A percentile compares a stretch with the other conserved stretches of the same genome.
Conservation (phyloP, 2,797 vertebrate species). For the Macropus fuliginosus region DNA sequence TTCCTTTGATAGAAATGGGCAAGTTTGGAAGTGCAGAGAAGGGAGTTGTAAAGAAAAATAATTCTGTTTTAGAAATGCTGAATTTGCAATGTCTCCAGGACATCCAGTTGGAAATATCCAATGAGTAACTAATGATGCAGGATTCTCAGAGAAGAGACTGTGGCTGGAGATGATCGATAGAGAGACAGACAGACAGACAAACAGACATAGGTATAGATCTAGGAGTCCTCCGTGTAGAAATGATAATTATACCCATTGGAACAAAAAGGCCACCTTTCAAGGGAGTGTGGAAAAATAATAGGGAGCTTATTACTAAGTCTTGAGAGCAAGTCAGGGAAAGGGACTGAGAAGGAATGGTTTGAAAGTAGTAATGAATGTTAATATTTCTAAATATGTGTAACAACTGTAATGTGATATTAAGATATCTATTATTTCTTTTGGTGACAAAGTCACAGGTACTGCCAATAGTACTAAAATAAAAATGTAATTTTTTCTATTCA, state of each 20-base stretch:
- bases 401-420: too few species aligned
- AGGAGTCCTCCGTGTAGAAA: neutral
- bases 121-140: constrained; percentile 40
- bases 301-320: neutral
- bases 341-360: neutral
- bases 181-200: too few species aligned
- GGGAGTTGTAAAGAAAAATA: neutral
- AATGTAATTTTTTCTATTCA: neutral
- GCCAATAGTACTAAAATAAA: neutral
- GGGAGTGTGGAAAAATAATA: neutral
- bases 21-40: neutral
- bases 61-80: constrained; percentile 37
- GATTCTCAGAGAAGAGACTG: constrained; percentile 16
- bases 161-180: neutral
- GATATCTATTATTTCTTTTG: too few species aligned
- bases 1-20: neutral
- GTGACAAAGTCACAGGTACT: too few species aligned
- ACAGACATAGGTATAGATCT: neutral
- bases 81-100: constrained; percentile 37
- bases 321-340: constrained; percentile 23
- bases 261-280: constrained; percentile 14
- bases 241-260: constrained; percentile 31
- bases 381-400: too few species aligned
- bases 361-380: neutral
- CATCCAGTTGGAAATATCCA: neutral